Conservation (phyloP, 92 coral and sea anemone genomes). For the Zoanthus solanderi region DNA sequence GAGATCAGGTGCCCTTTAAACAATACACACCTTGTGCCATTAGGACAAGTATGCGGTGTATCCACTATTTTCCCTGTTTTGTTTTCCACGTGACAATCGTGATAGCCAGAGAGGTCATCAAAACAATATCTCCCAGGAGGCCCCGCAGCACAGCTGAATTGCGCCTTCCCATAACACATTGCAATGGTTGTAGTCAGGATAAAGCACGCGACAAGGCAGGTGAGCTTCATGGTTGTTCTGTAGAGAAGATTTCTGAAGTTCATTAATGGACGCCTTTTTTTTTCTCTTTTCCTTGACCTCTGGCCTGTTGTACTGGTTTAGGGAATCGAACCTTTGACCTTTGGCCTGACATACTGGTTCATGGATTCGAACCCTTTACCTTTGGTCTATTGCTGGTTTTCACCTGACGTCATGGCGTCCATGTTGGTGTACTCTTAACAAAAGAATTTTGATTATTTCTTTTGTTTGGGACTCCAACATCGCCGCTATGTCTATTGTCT, state of each 20-base stretch:
- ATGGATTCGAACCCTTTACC: too few relatives aligned
- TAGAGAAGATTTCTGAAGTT: neutral
- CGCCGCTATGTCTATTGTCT: too few relatives aligned
- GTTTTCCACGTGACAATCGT: conserved; percentile 46
- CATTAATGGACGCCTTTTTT: neutral
- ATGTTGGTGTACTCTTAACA: too few relatives aligned
- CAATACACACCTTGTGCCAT: conserved; percentile 43
- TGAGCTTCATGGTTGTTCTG: neutral
- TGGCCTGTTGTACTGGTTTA: too few relatives aligned
- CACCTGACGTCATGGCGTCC: too few relatives aligned
- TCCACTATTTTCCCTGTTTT: conserved; percentile 27
- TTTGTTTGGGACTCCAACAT: too few relatives aligned
- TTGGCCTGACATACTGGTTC: too few relatives aligned
- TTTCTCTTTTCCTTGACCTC: too few relatives aligned
- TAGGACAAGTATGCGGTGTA: conserved; percentile 15
- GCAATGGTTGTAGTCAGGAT: neutral
- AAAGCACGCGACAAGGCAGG: neutral
- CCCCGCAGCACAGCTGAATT: conserved; percentile 50
- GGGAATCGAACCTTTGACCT: too few relatives aligned
- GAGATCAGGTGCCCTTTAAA: too few relatives aligned
- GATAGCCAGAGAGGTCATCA: conserved; percentile 54
- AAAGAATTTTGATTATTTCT: too few relatives aligned
- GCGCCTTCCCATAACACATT: conserved; percentile 6
- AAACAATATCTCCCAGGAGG: conserved; percentile 51
- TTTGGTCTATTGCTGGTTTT: too few relatives aligned